Conservation (phyloP, 1,140 invertebrate genomes). For the Theocolax elegans region DNA sequence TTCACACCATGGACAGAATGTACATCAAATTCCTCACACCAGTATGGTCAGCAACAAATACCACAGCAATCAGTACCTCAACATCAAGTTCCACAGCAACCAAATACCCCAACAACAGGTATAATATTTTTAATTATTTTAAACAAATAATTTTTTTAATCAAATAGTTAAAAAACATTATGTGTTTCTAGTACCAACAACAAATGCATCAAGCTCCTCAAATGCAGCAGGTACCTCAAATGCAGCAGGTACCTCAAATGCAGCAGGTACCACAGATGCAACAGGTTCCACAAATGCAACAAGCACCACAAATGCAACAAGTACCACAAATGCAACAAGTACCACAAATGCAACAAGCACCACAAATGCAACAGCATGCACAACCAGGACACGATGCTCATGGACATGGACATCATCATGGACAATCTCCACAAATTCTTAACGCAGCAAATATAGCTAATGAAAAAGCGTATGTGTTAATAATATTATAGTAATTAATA, state of each 20-base stretch:
- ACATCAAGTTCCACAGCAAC: constrained; percentile 40
- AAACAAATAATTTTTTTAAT: not conserved
- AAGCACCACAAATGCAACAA: constrained; percentile 57
- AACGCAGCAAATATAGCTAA: constrained; percentile 80
- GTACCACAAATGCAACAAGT: constrained; percentile 58
- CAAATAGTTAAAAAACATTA: constrained; percentile 23
- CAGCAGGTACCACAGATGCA: constrained; percentile 60
- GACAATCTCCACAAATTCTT: constrained; percentile 68
- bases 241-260: constrained; percentile 53
- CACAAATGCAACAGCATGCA: constrained; percentile 57
- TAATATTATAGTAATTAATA: constrained; percentile 28
- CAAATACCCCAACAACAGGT: constrained; percentile 46
- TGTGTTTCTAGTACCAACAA: constrained; percentile 44
- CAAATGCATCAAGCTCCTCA: too few relatives aligned
- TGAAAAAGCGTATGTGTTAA: constrained; percentile 75
- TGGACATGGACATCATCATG: constrained; percentile 60
- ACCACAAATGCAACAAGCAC: constrained; percentile 55
- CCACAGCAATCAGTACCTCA: constrained; percentile 42
- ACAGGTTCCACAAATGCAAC: constrained; percentile 58
- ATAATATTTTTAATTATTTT: constrained; percentile 2
- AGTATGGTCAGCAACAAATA: too few relatives aligned
- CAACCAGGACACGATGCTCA: constrained; percentile 54
- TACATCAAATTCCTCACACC: constrained; percentile 19
- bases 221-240: constrained; percentile 61
- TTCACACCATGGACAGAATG: constrained; percentile 5